Conservation (phyloP, 2,888 invertebrate species). For the Lymantria dispar region DNA sequence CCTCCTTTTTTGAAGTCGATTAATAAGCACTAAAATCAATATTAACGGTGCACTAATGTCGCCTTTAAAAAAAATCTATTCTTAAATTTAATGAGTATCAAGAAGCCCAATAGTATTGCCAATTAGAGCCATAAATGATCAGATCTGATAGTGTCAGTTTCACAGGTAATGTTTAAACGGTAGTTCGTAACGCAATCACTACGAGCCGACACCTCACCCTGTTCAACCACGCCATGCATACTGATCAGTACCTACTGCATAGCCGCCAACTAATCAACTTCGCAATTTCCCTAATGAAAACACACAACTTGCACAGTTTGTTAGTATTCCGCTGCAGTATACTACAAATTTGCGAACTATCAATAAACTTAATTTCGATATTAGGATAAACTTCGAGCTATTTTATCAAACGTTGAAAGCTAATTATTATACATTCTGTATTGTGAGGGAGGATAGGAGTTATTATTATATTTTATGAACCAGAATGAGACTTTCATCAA, state of each 20-base stretch:
- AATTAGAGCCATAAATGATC: too few relatives aligned
- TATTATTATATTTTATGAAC: too few relatives aligned
- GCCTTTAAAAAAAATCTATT: too few relatives aligned
- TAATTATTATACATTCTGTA: too few relatives aligned
- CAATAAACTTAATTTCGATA: constrained; percentile 20
- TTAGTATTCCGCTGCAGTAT: constrained; percentile 1
- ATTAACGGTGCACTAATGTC: too few relatives aligned
- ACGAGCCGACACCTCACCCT: constrained; percentile 39
- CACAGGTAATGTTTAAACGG: constrained; percentile 20
- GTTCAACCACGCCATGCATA: constrained; percentile 39
- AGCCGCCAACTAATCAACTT: constrained; percentile 38
- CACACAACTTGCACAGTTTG: constrained; percentile 21
- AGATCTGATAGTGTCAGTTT: constrained; percentile 1
- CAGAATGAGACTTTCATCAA: too few relatives aligned
- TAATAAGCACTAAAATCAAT: too few relatives aligned
- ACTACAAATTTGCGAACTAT: constrained; percentile 15
- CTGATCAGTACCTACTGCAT: constrained; percentile 35
- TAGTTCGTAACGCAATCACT: constrained; percentile 48
- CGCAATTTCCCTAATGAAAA: constrained; percentile 43
- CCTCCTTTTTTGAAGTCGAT: too few relatives aligned
- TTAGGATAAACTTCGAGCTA: constrained; percentile 12
- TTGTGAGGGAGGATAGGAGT: too few relatives aligned
- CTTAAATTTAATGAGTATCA: too few relatives aligned
- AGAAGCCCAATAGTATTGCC: too few relatives aligned
- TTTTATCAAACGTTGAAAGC: not conserved